Percentiles rank a stretch among this genome's conserved stretches.
Conservation (phyloP, 2,113 vertebrate species). For the Oncorhynchus masou region DNA sequence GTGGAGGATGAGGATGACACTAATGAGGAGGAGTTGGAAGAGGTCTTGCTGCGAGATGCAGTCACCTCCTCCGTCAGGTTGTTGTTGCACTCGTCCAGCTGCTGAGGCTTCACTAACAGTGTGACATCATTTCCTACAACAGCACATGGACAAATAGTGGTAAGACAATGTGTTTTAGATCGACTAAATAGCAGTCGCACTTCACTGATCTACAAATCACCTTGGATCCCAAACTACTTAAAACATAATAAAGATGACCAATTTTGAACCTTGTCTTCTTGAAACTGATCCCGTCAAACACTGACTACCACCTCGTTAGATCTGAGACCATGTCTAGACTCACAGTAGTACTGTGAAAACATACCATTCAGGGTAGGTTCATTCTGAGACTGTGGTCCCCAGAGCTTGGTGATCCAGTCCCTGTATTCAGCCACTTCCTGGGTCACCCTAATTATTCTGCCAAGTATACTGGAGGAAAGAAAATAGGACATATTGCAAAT, state of each 20-base stretch:
- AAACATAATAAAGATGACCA: no score
- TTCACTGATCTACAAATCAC: no score
- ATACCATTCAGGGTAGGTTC: conserved; percentile 85
- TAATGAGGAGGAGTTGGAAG: conserved; percentile 89
- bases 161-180: background rate
- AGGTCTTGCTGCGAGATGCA: conserved; percentile 84
- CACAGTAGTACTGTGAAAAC: conserved; percentile 21
- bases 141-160: conserved; percentile 24
- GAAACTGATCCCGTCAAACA: no score
- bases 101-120: conserved; percentile 84
- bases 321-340: background rate
- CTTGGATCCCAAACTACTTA: no score
- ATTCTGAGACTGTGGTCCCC: conserved; percentile 82
- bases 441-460: conserved; percentile 94
- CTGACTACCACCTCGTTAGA: background rate
- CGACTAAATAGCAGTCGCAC: background rate
- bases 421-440: conserved; percentile 93
- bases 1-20: conserved; percentile 84
- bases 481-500: background rate
- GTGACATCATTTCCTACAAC: conserved; percentile 87
- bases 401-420: conserved; percentile 92
- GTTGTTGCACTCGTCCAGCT: conserved; percentile 93
- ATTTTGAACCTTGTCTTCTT: no score
- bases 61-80: conserved; percentile 82
- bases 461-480: conserved; percentile 82